phyloP scores from a whole-genome alignment of 2,888 invertebrate genomes.

The Spodoptera littoralis region DNA sequence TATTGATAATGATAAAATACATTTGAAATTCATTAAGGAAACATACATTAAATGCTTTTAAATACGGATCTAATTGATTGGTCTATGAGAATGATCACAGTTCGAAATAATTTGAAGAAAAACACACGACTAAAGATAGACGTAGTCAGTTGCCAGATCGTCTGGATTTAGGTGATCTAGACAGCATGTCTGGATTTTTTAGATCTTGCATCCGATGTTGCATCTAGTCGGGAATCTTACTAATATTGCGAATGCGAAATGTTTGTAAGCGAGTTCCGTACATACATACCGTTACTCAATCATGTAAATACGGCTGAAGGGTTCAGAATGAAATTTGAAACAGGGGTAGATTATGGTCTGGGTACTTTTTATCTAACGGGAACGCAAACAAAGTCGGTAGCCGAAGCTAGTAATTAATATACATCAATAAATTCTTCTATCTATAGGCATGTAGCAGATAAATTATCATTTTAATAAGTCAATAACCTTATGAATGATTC shows the following conservation, averaged over 20 bases:
- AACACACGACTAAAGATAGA: conserved; percentile 49
- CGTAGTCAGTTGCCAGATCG: conserved; percentile 41
- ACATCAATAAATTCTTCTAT: neutral
- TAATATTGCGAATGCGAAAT: too few species aligned
- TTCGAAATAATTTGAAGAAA: conserved; percentile 29
- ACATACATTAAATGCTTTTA: neutral
- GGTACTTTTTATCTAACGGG: too few species aligned
- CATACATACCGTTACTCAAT: too few species aligned
- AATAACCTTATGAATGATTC: conserved; percentile 14
- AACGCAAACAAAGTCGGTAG: too few species aligned
- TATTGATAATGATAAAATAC: neutral
- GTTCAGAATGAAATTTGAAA: too few species aligned
- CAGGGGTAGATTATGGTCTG: too few species aligned
- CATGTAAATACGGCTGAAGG: too few species aligned
- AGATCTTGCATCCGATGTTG: conserved; percentile 13
- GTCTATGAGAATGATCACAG: conserved; percentile 2
- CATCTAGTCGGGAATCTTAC: conserved; percentile 4
- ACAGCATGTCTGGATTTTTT: conserved; percentile 32
- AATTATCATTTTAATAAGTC: conserved; percentile 13
- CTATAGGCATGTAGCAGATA: conserved; percentile 5
- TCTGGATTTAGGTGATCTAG: conserved; percentile 26
- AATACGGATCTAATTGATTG: conserved; percentile 5
- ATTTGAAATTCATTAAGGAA: neutral
- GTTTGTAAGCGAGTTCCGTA: too few species aligned
- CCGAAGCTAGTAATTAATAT: too few species aligned